These are phyloP conservation scores for Nyctibius bracteatus DNA, from an alignment of 2,113 vertebrate genomes.

Conservation along the genomic window DNA sequence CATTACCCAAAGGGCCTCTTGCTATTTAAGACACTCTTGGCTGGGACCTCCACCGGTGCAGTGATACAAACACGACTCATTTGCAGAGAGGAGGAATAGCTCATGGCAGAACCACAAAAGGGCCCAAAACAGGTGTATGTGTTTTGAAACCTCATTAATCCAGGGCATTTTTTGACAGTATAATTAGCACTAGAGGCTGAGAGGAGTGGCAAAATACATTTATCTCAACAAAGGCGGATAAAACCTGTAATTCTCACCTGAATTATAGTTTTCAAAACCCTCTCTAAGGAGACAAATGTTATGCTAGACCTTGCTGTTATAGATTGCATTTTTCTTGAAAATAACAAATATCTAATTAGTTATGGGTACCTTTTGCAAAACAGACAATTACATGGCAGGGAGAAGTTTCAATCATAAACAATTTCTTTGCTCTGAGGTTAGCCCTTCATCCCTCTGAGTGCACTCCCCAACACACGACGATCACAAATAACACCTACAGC, in stretches of 20 bases:
- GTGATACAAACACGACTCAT: not conserved
- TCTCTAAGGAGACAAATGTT: constrained; percentile 20
- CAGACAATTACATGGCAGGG: not conserved
- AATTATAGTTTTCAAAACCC: constrained; percentile 35
- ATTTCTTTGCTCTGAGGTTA: not conserved
- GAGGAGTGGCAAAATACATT: constrained; percentile 54
- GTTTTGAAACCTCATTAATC: constrained; percentile 35
- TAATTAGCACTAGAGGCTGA: constrained; percentile 40
- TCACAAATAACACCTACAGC: not conserved
- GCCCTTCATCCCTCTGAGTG: not conserved
- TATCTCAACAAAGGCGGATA: not conserved
- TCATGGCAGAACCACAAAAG: not conserved
- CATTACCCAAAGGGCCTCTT: not conserved
- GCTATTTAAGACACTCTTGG: not conserved
- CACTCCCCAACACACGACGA: not conserved
- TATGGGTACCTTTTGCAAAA: not conserved
- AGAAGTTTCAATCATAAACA: not conserved
- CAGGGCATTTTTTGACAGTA: not conserved
- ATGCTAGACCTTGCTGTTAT: not conserved
- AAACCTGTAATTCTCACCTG: constrained; percentile 39
- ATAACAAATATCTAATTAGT: constrained; percentile 47
- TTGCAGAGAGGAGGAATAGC: not conserved
- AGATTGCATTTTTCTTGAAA: constrained; percentile 27
- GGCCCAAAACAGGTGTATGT: not conserved
- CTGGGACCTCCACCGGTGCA: not conserved